Percentiles rank a stretch among this genome's conserved stretches.
phyloP scores from a whole-genome alignment of 37 sponge, comb jelly and placozoan species.

The Halisarca cf. caerulea region DNA sequence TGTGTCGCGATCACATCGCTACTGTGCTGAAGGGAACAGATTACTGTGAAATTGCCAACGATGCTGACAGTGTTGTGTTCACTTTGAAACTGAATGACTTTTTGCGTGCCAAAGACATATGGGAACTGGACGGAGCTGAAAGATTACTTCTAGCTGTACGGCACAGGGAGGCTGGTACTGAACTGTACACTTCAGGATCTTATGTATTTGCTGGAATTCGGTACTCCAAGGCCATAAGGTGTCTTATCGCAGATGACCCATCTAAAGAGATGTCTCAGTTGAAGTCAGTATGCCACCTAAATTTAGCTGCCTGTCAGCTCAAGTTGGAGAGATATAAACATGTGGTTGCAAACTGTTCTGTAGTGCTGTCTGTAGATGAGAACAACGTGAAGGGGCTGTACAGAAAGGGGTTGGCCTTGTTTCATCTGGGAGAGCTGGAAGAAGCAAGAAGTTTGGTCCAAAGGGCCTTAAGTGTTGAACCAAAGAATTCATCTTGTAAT shows the following conservation, averaged over 20 bases:
- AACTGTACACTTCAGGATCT: constrained; percentile 27
- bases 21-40: background rate
- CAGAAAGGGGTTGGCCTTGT: constrained; percentile 49
- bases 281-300: constrained; percentile 25
- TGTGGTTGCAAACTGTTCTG: constrained; percentile 46
- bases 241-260: constrained; percentile 11
- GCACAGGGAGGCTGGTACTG: constrained; percentile 47
- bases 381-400: constrained; percentile 59
- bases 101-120: constrained; percentile 38
- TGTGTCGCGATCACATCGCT: background rate
- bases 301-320: constrained; percentile 76
- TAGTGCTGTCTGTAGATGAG: constrained; percentile 31
- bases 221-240: constrained; percentile 61
- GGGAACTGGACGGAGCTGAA: constrained; percentile 42
- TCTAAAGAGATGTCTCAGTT: constrained; percentile 22
- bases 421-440: constrained; percentile 50
- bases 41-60: background rate
- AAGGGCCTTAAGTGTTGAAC: constrained; percentile 36
- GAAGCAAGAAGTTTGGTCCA: constrained; percentile 34
- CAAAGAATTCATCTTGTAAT: constrained; percentile 33
- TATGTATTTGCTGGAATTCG: constrained; percentile 27
- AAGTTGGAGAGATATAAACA: constrained; percentile 38
- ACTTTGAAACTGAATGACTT: constrained; percentile 37
- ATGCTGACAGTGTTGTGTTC: background rate
- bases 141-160: constrained; percentile 33